Evolutionary conservation across 2,888 invertebrate species (phyloP).

Genomic region (Troilus luridus): DNA sequence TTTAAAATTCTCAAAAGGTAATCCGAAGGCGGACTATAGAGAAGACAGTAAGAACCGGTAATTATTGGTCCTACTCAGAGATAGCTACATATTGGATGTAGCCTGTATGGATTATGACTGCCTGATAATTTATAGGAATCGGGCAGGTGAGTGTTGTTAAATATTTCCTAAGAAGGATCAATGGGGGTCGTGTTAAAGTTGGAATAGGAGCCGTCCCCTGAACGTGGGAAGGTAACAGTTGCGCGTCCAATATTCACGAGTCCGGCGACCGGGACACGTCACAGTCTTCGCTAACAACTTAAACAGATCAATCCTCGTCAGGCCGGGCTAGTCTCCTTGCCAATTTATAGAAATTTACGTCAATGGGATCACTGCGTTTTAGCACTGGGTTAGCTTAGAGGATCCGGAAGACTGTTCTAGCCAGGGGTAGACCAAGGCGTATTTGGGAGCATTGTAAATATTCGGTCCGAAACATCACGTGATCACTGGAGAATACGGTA

Average conservation of each 20-base stretch:
- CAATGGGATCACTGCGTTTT: no score
- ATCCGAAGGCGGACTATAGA: background rate
- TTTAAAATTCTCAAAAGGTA: conserved; percentile 3
- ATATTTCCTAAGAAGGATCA: conserved; percentile 51
- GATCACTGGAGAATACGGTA: no score
- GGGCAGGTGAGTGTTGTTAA: conserved; percentile 45
- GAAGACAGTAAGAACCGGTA: background rate
- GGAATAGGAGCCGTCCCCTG: background rate
- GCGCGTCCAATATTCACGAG: conserved; percentile 36
- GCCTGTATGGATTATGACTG: background rate
- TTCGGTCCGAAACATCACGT: no score
- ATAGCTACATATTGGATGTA: background rate
- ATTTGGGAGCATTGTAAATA: no score
- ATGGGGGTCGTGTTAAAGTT: conserved; percentile 38
- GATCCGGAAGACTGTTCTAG: no score
- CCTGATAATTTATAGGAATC: conserved; percentile 30
- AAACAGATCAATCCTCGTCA: conserved; percentile 47
- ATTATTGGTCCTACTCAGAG: background rate
- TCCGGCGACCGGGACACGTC: background rate
- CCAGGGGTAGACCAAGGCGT: no score
- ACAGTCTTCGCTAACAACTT: conserved; percentile 28
- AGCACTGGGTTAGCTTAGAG: no score
- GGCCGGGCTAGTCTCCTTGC: background rate
- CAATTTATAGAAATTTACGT: background rate
- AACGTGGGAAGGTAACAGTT: background rate